Evolutionary conservation across 2,113 vertebrate species (phyloP), one percentile per base, ranked within the genome.

Genomic region (Zosterops pallidus): DNA sequence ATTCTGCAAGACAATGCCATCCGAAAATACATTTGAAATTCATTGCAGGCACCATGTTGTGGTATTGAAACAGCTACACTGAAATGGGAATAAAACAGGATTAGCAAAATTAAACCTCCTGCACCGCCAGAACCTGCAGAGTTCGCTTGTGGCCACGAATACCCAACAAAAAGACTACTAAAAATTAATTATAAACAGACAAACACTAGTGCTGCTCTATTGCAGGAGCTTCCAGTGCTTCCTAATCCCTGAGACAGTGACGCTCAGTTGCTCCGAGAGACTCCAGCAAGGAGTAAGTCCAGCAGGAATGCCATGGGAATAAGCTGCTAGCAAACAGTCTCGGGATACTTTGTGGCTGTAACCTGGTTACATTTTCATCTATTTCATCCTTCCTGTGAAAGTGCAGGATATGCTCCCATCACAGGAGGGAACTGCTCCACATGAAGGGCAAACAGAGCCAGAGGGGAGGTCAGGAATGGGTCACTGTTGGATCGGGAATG

Each of bases 1-100:
- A 47, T 82, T 46, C 93, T 23, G 57, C 74, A 57, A 95, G 90
- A 92, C 92, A 94, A 91, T 81, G 35, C 75, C 81, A 21, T 35
- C 64, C 16, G 0, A 67, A 91, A 92, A 57, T 28, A 64, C 80
- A 83, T 92, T 84, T 84, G 25, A 16, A 94, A 92, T 74, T 94
- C 92, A 95, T 86, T 76, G 69, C 72, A 76, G 77, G 90, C 77
- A 47, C 78, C 31, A 18, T 70, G 57, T 57, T 52, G 83, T 63
- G 87, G 47, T 70, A n/a, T 60, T 81, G 13, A 2, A 67, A 84
- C 59, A 89, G 84, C 78, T 7, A 35, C 74, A 29, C 56, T 33
- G 77, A 69, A 92, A 89, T 7, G 57, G 64, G 84, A 94, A 86
- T 75, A 71, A 82, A 96, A 71, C 56, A 64, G 78, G 92, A 95